A percentile compares a stretch with the other conserved stretches of the same genome.
Evolutionary conservation across 2,113 vertebrate species (phyloP).

Genomic region (Pogonocichla stellata): DNA sequence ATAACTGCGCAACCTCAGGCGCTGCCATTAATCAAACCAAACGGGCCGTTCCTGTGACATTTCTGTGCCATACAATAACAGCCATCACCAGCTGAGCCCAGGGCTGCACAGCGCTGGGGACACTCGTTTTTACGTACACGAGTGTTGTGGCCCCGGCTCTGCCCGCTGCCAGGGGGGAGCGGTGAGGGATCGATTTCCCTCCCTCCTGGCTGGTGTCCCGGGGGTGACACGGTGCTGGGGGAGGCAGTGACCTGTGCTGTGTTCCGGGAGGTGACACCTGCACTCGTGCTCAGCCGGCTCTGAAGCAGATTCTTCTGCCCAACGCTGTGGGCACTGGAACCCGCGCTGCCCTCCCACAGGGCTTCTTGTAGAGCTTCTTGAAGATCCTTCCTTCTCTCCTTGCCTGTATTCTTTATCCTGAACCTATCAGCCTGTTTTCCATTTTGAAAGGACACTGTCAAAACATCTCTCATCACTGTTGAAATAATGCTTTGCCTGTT

Average conservation of each 20-base stretch:
- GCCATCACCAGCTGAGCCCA: neutral
- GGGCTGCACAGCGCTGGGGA: neutral
- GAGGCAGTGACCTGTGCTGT: neutral
- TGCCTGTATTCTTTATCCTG: neutral
- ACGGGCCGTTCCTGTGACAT: slow-evolving; percentile 33
- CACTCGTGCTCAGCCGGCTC: neutral
- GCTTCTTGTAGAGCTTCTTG: neutral
- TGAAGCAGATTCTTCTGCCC: neutral
- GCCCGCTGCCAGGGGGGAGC: neutral
- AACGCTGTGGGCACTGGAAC: neutral
- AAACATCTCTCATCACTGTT: slow-evolving; percentile 63
- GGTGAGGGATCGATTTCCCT: neutral
- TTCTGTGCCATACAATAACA: slow-evolving; percentile 9
- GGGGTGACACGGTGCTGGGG: neutral
- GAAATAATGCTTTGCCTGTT: slow-evolving; percentile 65
- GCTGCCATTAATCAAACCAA: slow-evolving; percentile 59
- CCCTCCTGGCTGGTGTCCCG: neutral
- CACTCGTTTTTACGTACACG: neutral
- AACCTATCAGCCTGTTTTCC: slow-evolving; percentile 48
- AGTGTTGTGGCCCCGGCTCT: neutral
- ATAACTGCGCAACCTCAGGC: slow-evolving; percentile 53
- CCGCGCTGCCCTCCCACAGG: neutral
- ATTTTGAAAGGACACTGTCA: slow-evolving; percentile 55
- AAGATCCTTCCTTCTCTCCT: neutral
- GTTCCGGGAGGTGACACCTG: slow-evolving; percentile 47